Conservation (phyloP, 2,888 invertebrate species). For the Plagiodera versicolora region DNA sequence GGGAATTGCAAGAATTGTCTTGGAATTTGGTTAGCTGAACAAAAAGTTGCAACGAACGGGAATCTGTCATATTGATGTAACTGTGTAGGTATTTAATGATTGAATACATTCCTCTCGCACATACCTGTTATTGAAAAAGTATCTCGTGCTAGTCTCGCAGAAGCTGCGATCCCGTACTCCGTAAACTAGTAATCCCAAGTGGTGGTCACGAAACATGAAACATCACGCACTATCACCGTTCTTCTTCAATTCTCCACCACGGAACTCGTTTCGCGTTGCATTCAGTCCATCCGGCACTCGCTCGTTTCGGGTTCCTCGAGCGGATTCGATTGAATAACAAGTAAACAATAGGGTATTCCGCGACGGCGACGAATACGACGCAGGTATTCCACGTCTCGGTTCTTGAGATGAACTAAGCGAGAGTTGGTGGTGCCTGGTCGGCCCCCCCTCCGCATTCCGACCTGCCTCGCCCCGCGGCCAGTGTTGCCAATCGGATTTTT, state of each 20-base stretch:
- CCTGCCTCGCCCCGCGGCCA: constrained; percentile 51
- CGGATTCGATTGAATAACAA: constrained; percentile 17
- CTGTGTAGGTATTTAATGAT: constrained; percentile 1
- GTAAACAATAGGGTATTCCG: constrained; percentile 31
- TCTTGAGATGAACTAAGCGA: constrained; percentile 53
- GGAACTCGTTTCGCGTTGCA: constrained; percentile 21
- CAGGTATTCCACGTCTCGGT: constrained; percentile 42
- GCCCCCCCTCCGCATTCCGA: constrained; percentile 55
- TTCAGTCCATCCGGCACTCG: constrained; percentile 18
- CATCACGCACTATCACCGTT: constrained; percentile 31
- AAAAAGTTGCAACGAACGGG: not conserved
- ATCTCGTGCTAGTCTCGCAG: constrained; percentile 28
- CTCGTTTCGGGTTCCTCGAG: constrained; percentile 15
- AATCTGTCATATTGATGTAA: not conserved
- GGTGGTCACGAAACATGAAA: constrained; percentile 27
- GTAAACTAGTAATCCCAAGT: constrained; percentile 35
- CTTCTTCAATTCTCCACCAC: constrained; percentile 17
- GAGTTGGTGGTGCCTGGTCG: constrained; percentile 49
- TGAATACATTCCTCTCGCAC: constrained; percentile 6
- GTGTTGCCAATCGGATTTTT: constrained; percentile 40
- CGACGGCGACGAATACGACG: constrained; percentile 34
- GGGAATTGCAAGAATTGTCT: not conserved
- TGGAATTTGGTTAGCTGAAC: not conserved
- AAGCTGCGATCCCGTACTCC: constrained; percentile 38
- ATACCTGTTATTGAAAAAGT: constrained; percentile 40